Evolutionary conservation across 2,797 vertebrate genomes (phyloP), one percentile per base, ranked within the genome.

Genomic region (Cuculus canorus): DNA sequence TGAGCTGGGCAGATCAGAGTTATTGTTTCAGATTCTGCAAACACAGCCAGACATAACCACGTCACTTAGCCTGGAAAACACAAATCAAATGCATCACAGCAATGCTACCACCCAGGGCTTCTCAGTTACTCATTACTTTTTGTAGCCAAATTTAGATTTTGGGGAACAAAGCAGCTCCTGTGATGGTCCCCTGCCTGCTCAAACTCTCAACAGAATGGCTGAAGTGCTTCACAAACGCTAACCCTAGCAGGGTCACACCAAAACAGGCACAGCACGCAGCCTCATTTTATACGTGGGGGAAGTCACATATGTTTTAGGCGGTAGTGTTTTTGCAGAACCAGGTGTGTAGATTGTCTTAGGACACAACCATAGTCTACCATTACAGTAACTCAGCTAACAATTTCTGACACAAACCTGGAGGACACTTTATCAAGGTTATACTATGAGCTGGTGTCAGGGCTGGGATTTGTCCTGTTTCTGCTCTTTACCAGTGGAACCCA

Each of bases 1-100:
- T 73, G 47, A 82, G 59, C 37, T 1, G 22, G 60, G 78, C 66
- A 84, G 59, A 63, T 86, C n/a, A 45, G 12, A 79, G 57, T 82
- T 72, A 72, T 10, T 85, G 81, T 63, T 89, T 82, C 86, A 86
- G 65, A 71, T 76, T 87, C 78, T 91, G 81, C 47, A 79, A 77
- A 63, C 63, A 48, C 66, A 66, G 83, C 48, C 86, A 79, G 71
- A 82, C 30, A 53, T n/a, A 61, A 48, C 33, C 5, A 19, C 9
- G 6, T 77, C 68, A 45, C 18, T 53, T 28, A 52, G 35, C 48
- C 37, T 50, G 47, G 57, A 88, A 86, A 90, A 61, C 11, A 72
- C 27, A 53, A 33, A 78, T 10, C 65, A 53, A 71, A 71, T 3
- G 5, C 18, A 47, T 41, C 59, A 69, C 81, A 79, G 70, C 59